A percentile compares a stretch with the other conserved stretches of the same genome.
Conservation (phyloP, 2,797 vertebrate genomes). For the Mus spretus region DNA sequence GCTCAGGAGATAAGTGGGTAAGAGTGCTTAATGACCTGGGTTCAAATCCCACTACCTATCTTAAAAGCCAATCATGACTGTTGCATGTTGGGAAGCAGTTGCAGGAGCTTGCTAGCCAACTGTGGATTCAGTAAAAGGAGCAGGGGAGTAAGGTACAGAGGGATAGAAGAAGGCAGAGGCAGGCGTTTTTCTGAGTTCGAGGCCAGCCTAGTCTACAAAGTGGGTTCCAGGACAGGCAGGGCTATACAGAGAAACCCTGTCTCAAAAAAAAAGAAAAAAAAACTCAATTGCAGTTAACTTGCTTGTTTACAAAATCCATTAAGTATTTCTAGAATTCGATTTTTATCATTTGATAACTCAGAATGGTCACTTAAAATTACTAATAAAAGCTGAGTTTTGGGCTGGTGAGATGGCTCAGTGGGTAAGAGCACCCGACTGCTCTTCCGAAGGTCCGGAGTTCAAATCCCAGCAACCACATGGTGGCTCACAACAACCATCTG, state of each 20-base stretch:
- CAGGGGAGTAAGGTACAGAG: background rate
- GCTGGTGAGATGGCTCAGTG: too few species aligned
- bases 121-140: background rate
- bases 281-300: background rate
- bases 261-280: background rate
- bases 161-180: background rate
- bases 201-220: too few species aligned
- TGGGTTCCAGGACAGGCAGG: too few species aligned
- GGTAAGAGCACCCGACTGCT: too few species aligned
- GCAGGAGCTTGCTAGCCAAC: background rate
- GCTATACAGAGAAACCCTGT: too few species aligned
- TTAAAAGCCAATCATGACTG: background rate
- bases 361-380: background rate
- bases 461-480: too few species aligned
- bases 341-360: conserved; percentile 22
- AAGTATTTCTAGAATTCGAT: background rate
- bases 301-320: conserved; percentile 6
- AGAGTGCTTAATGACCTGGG: background rate
- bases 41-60: background rate
- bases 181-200: too few species aligned
- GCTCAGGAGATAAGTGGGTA: background rate
- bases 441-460: too few species aligned
- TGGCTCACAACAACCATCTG: too few species aligned
- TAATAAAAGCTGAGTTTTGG: conserved; percentile 17
- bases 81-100: background rate